Evolutionary conservation across 2,797 vertebrate genomes (phyloP).

Genomic region (Eulemur coronatus): DNA sequence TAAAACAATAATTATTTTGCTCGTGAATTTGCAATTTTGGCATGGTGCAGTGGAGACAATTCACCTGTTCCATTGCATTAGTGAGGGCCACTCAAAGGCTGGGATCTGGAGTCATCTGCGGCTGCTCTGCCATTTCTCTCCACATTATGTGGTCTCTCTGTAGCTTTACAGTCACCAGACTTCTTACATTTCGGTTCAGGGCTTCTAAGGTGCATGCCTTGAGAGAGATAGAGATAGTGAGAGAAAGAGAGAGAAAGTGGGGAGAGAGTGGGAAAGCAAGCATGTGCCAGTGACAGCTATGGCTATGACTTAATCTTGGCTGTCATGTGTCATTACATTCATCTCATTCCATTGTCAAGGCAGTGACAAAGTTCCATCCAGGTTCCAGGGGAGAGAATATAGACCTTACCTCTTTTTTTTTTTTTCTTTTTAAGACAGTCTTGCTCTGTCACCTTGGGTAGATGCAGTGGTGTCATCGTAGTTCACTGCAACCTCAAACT

Average conservation of each 20-base stretch:
- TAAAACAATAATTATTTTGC: not conserved
- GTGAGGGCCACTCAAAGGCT: not conserved
- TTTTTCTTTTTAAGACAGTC: too few species aligned
- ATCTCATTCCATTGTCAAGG: not conserved
- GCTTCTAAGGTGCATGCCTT: not conserved
- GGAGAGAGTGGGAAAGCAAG: rapidly evolving
- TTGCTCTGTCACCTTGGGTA: too few species aligned
- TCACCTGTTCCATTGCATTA: not conserved
- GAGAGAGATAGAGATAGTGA: not conserved
- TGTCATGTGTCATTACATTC: not conserved
- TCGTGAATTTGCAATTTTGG: not conserved
- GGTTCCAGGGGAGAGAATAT: not conserved
- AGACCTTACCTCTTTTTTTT: not conserved
- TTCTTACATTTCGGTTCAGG: not conserved
- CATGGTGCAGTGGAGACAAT: not conserved
- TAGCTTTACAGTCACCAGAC: not conserved
- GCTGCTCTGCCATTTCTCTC: not conserved
- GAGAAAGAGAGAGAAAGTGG: too few species aligned
- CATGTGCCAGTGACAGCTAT: not conserved
- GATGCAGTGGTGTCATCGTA: too few species aligned
- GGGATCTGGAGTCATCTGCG: not conserved
- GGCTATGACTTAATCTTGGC: not conserved
- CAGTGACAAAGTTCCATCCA: not conserved
- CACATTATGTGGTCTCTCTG: not conserved
- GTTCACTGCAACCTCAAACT: too few species aligned